Evolutionary conservation across 2,888 invertebrate genomes (phyloP), one percentile per base, ranked within the genome.

Genomic region (Drosophila birchii): DNA sequence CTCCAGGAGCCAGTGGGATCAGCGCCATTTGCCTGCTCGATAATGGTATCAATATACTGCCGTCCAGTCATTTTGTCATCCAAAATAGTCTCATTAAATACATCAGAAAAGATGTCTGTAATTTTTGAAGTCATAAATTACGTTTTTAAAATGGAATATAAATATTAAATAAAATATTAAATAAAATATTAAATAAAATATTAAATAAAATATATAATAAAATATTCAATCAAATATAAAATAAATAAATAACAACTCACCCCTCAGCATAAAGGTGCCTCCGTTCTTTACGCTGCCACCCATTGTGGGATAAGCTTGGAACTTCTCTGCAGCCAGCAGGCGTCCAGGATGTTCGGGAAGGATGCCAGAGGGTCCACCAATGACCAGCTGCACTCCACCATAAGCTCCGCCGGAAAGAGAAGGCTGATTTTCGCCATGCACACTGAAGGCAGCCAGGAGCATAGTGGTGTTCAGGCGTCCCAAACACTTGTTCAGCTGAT

Each of bases 251-350:
- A 0, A 4, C 0, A 23, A 59, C 90, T 85, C 71, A 93, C 93
- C 92, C 76, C 92, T 92, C 51, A 93, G 74, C 61, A 93, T 80
- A 57, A 93, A 93, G 38, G 93, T 92, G 20, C 93, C 93, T 63
- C 93, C 93, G 69, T 93, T 91, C 78, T 93, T 93, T 0, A 93
- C 92, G 38, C 92, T 92, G n/a, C 94, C 94, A 29, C 92, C 92
- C 81, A 93, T 81, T 0, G 93, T 92, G 29, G 93, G 92, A 72
- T 92, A 92, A 2, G 90, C 90, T 64, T 70, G 89, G 80, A 86
- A 92, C 71, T 84, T 92, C 20, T 90, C 89, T 1, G 86, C 81
- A 3, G 88, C 86, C 32, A 91, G 79, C 36, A 92, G 66, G 20
- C 90, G 86, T 1, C 90, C 90, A 2, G 92, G 92, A 78, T 91